phyloP scores from a whole-genome alignment of 2,888 invertebrate species.

The Drosophila colorata region DNA sequence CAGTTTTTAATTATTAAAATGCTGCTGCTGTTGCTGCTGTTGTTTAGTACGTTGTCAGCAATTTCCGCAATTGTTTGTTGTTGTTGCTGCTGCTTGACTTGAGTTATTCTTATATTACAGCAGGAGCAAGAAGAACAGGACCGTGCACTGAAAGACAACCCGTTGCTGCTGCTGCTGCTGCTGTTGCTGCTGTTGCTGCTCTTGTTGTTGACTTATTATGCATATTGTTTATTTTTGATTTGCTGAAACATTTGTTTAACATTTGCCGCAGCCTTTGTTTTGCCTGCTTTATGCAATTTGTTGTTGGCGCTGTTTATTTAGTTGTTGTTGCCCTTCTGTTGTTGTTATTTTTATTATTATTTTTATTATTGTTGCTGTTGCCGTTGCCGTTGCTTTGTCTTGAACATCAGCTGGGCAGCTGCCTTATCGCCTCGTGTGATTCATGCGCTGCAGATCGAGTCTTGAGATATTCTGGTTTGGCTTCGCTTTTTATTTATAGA shows the following conservation, averaged over 20 bases:
- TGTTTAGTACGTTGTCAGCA: slow-evolving; percentile 60
- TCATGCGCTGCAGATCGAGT: slow-evolving; percentile 29
- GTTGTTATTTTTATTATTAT: slow-evolving; percentile 17
- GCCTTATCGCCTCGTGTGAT: slow-evolving; percentile 24
- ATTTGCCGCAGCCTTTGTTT: slow-evolving; percentile 43
- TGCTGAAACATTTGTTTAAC: slow-evolving; percentile 67
- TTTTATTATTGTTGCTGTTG: slow-evolving; percentile 6
- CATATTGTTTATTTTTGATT: slow-evolving; percentile 66
- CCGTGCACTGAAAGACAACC: slow-evolving; percentile 21
- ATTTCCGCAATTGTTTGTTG: slow-evolving; percentile 54
- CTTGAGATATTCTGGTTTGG: slow-evolving; percentile 16
- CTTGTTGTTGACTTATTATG: slow-evolving; percentile 35
- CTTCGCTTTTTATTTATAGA: slow-evolving; percentile 61
- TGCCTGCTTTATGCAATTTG: slow-evolving; percentile 16
- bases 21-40: slow-evolving; percentile 30
- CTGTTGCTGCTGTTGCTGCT: slow-evolving; percentile 13
- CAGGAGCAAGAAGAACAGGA: slow-evolving; percentile 5
- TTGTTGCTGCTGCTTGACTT: slow-evolving; percentile 29
- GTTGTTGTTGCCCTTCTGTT: slow-evolving; percentile 25
- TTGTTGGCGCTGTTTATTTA: slow-evolving; percentile 43
- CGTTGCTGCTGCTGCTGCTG: slow-evolving; percentile 6
- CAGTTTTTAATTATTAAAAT: slow-evolving; percentile 62
- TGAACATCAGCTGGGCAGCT: slow-evolving; percentile 34
- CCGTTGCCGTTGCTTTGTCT: slow-evolving; percentile 19
- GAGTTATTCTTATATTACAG: slow-evolving; percentile 49